Percentiles rank a stretch among this genome's conserved stretches.
Evolutionary conservation across 2,797 vertebrate genomes (phyloP).

Genomic region (Thunnus albacares): DNA sequence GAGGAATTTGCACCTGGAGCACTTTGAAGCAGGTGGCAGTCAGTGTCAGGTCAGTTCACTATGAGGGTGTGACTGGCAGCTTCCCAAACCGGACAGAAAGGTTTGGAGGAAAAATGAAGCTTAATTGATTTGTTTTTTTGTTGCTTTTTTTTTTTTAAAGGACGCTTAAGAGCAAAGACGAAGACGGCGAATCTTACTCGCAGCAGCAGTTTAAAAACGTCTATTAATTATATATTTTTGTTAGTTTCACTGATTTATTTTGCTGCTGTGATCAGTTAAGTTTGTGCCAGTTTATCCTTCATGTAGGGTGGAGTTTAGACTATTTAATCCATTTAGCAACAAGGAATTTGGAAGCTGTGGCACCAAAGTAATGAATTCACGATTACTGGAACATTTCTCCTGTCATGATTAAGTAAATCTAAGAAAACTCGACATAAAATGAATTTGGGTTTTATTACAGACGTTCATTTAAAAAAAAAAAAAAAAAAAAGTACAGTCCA

Average conservation of each 20-base stretch:
- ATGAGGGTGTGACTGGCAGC: constrained; percentile 66
- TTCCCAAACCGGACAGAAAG: constrained; percentile 39
- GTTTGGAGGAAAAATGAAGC: constrained; percentile 14
- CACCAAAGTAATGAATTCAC: background rate
- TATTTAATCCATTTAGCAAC: background rate
- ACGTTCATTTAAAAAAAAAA: too few species aligned
- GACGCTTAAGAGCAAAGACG: background rate
- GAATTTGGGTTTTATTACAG: background rate
- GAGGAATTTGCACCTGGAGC: constrained; percentile 75
- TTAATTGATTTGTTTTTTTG: background rate
- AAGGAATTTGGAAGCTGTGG: background rate
- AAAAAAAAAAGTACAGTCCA: too few species aligned
- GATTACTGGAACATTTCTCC: too few species aligned
- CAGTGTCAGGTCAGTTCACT: constrained; percentile 52
- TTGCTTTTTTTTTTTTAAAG: constrained; percentile 4
- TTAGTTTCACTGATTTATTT: background rate
- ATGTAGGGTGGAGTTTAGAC: background rate
- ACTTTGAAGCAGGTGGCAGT: constrained; percentile 68
- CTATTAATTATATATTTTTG: background rate
- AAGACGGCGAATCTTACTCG: background rate
- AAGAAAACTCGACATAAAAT: too few species aligned
- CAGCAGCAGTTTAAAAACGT: background rate
- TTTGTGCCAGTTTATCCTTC: background rate
- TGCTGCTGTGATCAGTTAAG: background rate
- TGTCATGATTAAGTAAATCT: background rate